Conservation (phyloP, 2,113 vertebrate species). For the Elephantulus edwardii region DNA sequence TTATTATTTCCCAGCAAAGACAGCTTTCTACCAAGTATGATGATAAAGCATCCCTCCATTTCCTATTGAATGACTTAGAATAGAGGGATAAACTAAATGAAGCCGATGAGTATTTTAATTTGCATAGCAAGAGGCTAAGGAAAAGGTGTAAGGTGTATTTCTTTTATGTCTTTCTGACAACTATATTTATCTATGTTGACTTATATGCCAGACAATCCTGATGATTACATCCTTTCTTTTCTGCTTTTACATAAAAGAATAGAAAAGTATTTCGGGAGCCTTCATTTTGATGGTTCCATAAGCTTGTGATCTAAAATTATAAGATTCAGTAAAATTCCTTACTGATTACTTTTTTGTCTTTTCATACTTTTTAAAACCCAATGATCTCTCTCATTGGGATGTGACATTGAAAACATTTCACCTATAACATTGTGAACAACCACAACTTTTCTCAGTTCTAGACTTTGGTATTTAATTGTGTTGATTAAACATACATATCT, state of each 20-base stretch:
- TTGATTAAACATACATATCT: conserved; percentile 26
- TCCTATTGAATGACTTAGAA: neutral
- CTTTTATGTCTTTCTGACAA: neutral
- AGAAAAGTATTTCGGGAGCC: neutral
- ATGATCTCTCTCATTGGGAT: neutral
- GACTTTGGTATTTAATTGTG: neutral
- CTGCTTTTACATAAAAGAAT: neutral
- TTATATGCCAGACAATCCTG: neutral
- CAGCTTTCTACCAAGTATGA: neutral
- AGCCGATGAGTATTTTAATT: neutral
- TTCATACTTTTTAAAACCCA: neutral
- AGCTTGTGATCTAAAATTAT: neutral
- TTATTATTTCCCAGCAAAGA: neutral
- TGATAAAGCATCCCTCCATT: neutral
- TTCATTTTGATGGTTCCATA: neutral
- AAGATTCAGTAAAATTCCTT: neutral
- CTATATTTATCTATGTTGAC: neutral
- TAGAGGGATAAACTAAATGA: neutral
- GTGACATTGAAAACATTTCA: neutral
- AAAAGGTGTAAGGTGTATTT: neutral
- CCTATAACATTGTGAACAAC: neutral
- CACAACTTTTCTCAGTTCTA: neutral
- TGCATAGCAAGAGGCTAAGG: neutral
- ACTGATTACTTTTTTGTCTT: neutral
- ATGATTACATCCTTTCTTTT: neutral